Conservation (phyloP, 2,113 vertebrate genomes). For the Thamnophis sirtalis region DNA sequence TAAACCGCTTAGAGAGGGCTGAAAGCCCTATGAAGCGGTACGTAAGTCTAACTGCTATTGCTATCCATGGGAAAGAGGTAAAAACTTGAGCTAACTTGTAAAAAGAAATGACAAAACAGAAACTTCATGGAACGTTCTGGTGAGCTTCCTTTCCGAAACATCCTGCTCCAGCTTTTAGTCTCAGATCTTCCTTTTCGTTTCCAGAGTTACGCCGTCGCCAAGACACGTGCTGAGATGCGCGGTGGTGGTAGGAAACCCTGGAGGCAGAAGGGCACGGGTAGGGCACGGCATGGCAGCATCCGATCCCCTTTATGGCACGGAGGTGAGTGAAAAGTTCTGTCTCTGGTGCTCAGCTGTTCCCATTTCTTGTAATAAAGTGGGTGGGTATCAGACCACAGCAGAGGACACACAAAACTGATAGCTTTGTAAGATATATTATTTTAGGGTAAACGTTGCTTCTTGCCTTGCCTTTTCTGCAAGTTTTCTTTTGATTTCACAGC, state of each 20-base stretch:
- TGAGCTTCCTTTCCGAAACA: not conserved
- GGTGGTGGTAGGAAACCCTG: conserved; percentile 87
- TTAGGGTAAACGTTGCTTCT: not conserved
- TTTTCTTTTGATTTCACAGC: not conserved
- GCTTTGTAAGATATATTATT: not conserved
- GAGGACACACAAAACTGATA: not conserved
- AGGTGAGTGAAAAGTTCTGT: conserved; percentile 61
- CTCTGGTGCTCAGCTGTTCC: not conserved
- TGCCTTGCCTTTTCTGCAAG: not conserved
- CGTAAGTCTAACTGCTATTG: too few relatives aligned
- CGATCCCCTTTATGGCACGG: conserved; percentile 85
- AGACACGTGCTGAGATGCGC: conserved; percentile 79
- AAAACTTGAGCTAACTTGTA: not conserved
- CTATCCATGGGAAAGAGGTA: too few relatives aligned
- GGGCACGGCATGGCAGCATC: conserved; percentile 84
- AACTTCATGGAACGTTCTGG: not conserved
- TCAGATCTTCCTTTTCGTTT: not conserved
- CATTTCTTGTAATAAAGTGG: not conserved
- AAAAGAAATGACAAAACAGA: not conserved
- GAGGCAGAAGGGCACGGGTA: conserved; percentile 81
- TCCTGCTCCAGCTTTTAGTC: not conserved
- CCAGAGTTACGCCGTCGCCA: conserved; percentile 83
- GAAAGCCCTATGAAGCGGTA: too few relatives aligned
- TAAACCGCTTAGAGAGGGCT: too few relatives aligned
- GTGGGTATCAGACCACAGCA: not conserved